phyloP scores from a whole-genome alignment of 2,797 vertebrate species.

The Serranus cabrilla region DNA sequence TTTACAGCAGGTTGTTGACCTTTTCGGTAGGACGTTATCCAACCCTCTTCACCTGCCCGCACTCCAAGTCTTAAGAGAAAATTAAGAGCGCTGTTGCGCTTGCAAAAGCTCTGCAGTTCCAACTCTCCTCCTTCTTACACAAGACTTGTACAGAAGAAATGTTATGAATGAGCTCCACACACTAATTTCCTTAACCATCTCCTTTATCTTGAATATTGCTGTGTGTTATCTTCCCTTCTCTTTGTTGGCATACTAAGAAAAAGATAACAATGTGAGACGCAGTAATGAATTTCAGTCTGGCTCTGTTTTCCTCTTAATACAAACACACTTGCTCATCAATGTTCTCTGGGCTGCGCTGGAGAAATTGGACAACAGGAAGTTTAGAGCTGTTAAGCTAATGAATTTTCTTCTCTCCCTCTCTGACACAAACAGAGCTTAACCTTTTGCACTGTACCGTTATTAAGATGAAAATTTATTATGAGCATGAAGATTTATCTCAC shows the following conservation, averaged over 20 bases:
- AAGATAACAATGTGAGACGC: conserved; percentile 35
- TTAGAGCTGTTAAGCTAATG: conserved; percentile 48
- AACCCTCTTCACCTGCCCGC: neutral
- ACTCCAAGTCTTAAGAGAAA: neutral
- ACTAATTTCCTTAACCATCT: conserved; percentile 12
- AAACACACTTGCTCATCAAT: conserved; percentile 34
- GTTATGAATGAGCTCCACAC: neutral
- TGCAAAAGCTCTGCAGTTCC: neutral
- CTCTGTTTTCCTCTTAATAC: conserved; percentile 49
- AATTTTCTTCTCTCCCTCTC: conserved; percentile 34
- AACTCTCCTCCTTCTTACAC: neutral
- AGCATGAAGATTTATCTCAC: conserved; percentile 39
- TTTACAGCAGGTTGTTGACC: conserved; percentile 26
- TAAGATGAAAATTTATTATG: conserved; percentile 24
- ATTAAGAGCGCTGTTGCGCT: neutral
- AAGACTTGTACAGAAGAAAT: neutral
- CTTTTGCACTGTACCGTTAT: conserved; percentile 12
- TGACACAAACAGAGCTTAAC: conserved; percentile 32
- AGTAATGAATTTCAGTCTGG: conserved; percentile 51
- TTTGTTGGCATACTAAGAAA: conserved; percentile 37
- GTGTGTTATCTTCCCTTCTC: conserved; percentile 25
- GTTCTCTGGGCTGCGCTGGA: conserved; percentile 24
- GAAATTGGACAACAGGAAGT: conserved; percentile 47
- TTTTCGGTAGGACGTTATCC: conserved; percentile 9
- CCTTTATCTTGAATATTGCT: conserved; percentile 21